Conservation (phyloP, 2,113 vertebrate species). For the Neogobius melanostomus region DNA sequence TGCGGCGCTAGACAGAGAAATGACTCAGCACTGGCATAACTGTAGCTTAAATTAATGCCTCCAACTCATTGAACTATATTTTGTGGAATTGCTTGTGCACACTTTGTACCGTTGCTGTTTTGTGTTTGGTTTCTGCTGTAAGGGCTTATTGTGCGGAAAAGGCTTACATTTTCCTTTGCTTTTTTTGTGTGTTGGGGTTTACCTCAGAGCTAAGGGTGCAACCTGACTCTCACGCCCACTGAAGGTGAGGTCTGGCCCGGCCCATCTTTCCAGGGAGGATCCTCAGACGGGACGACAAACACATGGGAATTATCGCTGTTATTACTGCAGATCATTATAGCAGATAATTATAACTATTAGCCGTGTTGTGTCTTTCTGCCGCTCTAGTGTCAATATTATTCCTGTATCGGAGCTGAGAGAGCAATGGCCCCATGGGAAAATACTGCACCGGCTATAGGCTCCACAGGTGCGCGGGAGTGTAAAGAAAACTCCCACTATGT, state of each 20-base stretch:
- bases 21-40: constrained; percentile 57
- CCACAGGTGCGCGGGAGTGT: background rate
- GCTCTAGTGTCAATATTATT: constrained; percentile 70
- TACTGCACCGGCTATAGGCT: constrained; percentile 4
- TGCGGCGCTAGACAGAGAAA: constrained; percentile 61
- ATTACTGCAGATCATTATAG: constrained; percentile 62
- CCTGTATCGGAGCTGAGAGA: constrained; percentile 36
- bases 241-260: constrained; percentile 43
- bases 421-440: constrained; percentile 40
- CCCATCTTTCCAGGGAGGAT: constrained; percentile 62
- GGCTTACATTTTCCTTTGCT: constrained; percentile 23
- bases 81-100: constrained; percentile 14
- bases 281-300: constrained; percentile 63
- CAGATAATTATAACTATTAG: constrained; percentile 68
- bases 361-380: constrained; percentile 39
- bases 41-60: constrained; percentile 57
- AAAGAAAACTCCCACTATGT: background rate
- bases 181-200: background rate
- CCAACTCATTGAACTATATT: constrained; percentile 47
- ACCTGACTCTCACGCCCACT: constrained; percentile 36
- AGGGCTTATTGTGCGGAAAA: constrained; percentile 17
- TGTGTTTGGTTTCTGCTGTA: constrained; percentile 21
- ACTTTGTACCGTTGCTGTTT: constrained; percentile 27
- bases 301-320: constrained; percentile 58
- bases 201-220: constrained; percentile 37